phyloP scores from a whole-genome alignment of 2,888 invertebrate species.

The Acanthoscelides obtectus region DNA sequence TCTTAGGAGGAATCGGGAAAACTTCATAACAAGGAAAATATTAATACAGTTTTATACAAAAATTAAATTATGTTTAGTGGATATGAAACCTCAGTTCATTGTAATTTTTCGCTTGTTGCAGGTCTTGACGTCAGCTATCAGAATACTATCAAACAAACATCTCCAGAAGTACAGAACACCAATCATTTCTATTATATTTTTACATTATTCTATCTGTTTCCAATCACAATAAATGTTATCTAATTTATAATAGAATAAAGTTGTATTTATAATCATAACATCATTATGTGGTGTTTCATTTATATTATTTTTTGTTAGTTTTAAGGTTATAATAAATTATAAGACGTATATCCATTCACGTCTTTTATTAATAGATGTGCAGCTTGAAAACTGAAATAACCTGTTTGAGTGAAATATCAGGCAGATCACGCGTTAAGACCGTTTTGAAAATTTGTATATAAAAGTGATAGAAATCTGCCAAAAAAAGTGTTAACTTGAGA shows the following conservation, averaged over 20 bases:
- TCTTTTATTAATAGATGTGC: background rate
- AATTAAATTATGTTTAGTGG: background rate
- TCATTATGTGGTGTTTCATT: slow-evolving; percentile 23
- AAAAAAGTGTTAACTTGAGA: too few relatives aligned
- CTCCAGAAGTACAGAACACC: slow-evolving; percentile 10
- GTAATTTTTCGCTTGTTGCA: slow-evolving; percentile 15
- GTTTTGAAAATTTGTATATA: too few relatives aligned
- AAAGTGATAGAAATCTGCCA: too few relatives aligned
- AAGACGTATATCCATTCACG: background rate
- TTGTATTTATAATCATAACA: slow-evolving; percentile 42
- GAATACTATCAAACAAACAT: slow-evolving; percentile 24
- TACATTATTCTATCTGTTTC: slow-evolving; percentile 30
- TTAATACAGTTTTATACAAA: too few relatives aligned
- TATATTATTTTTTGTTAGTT: slow-evolving; percentile 17
- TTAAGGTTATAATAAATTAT: slow-evolving; percentile 22
- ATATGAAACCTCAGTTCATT: background rate
- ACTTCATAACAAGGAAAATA: too few relatives aligned
- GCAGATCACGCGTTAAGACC: too few relatives aligned
- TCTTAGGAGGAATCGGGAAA: too few relatives aligned
- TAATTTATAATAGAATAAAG: slow-evolving; percentile 39
- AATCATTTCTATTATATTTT: slow-evolving; percentile 18
- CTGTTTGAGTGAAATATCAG: too few relatives aligned
- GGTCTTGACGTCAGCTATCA: slow-evolving; percentile 14
- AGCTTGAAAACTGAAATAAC: too few relatives aligned
- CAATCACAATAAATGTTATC: slow-evolving; percentile 24